Conservation (phyloP, 2,797 vertebrate genomes). For the Discoglossus pictus region DNA sequence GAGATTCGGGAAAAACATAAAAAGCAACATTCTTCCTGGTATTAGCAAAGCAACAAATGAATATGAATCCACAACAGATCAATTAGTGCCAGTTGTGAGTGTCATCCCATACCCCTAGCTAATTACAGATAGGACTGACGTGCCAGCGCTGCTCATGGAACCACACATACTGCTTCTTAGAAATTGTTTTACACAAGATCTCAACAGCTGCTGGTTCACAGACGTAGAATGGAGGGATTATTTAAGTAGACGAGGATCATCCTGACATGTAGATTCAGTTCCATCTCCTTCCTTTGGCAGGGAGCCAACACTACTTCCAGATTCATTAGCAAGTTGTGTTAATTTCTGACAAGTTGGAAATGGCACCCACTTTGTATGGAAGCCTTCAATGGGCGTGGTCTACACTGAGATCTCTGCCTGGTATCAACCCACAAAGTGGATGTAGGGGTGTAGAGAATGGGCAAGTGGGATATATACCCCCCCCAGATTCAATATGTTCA, state of each 20-base stretch:
- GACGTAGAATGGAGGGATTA: neutral
- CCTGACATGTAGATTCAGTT: neutral
- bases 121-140: conserved; percentile 48
- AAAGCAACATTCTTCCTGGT: conserved; percentile 34
- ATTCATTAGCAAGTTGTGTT: too few species aligned
- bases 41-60: conserved; percentile 15
- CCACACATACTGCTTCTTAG: conserved; percentile 32
- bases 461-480: too few species aligned
- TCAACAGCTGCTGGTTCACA: conserved; percentile 32
- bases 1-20: conserved; percentile 26
- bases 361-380: too few species aligned
- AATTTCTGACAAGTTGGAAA: too few species aligned
- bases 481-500: too few species aligned
- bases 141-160: conserved; percentile 37
- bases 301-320: too few species aligned
- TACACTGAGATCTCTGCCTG: too few species aligned
- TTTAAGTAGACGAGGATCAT: neutral
- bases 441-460: too few species aligned
- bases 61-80: conserved; percentile 30
- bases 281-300: too few species aligned
- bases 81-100: conserved; percentile 39
- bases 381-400: too few species aligned
- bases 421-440: too few species aligned
- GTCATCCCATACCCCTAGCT: conserved; percentile 49
- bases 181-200: conserved; percentile 24